Evolutionary conservation across 2,888 invertebrate species (phyloP).

Genomic region (Dicycla oo): DNA sequence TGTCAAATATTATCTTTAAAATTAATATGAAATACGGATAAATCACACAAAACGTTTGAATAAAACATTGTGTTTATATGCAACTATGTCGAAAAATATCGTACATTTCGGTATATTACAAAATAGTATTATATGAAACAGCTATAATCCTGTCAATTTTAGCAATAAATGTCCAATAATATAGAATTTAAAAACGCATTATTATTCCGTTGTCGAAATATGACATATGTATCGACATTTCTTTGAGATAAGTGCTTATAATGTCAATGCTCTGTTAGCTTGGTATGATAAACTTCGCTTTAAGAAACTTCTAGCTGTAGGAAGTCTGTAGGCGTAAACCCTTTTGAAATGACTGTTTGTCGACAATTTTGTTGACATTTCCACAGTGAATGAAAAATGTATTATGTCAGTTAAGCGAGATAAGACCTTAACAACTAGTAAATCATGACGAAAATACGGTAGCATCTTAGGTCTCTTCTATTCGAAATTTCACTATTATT

Average conservation of each 20-base stretch:
- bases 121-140: constrained; percentile 38
- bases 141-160: constrained; percentile 41
- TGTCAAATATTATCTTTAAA: constrained; percentile 12
- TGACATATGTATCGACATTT: constrained; percentile 51
- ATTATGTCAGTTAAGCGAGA: constrained; percentile 10
- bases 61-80: constrained; percentile 37
- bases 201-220: constrained; percentile 45
- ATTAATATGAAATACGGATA: constrained; percentile 26
- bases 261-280: constrained; percentile 49
- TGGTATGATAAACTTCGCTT: constrained; percentile 43
- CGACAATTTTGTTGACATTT: constrained; percentile 41
- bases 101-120: constrained; percentile 24
- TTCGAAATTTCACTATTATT: not conserved
- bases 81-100: constrained; percentile 33
- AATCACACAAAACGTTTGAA: constrained; percentile 19
- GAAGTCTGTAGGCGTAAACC: constrained; percentile 51
- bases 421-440: not conserved
- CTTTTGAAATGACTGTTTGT: constrained; percentile 44
- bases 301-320: constrained; percentile 24
- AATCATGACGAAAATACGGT: not conserved
- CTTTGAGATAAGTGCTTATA: constrained; percentile 33
- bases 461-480: not conserved
- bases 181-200: constrained; percentile 61
- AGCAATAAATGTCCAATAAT: constrained; percentile 58
- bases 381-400: constrained; percentile 14